These are phyloP conservation scores for Pardosa pseudoannulata DNA, from an alignment of 2,888 invertebrate genomes.

Conservation along the genomic window DNA sequence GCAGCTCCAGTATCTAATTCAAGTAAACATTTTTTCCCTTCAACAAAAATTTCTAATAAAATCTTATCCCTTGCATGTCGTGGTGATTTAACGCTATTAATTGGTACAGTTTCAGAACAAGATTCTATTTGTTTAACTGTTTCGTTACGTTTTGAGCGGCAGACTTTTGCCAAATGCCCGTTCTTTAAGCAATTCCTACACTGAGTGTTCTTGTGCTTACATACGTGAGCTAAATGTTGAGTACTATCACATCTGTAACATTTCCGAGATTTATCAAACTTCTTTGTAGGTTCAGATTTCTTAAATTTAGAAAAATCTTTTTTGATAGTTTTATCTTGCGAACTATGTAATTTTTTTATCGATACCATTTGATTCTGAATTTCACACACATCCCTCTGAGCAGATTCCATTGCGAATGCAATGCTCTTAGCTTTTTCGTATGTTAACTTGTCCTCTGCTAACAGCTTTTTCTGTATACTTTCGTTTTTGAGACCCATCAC, in stretches of 20 bases:
- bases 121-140: conserved; percentile 57
- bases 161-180: conserved; percentile 57
- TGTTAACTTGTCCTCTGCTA: conserved; percentile 44
- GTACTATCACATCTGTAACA: conserved; percentile 56
- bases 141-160: conserved; percentile 57
- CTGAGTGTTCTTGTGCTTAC: conserved; percentile 54
- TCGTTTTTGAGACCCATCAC: conserved; percentile 45
- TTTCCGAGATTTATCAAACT: conserved; percentile 51
- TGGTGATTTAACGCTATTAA: conserved; percentile 55
- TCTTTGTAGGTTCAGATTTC: conserved; percentile 44
- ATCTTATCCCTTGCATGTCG: conserved; percentile 57
- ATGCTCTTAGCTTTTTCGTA: conserved; percentile 47
- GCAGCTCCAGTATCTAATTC: conserved; percentile 51
- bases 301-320: conserved; percentile 55
- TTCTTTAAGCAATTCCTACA: conserved; percentile 54
- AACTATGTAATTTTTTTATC: conserved; percentile 37
- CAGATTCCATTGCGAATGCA: conserved; percentile 51
- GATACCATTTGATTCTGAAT: conserved; percentile 53
- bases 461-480: conserved; percentile 51
- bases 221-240: conserved; percentile 54
- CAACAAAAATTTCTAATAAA: conserved; percentile 54
- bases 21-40: conserved; percentile 47
- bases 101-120: conserved; percentile 53
- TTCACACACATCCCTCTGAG: conserved; percentile 49
- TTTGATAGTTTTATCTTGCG: conserved; percentile 40